phyloP scores from a whole-genome alignment of 2,797 vertebrate species.

The Squalus acanthias region DNA sequence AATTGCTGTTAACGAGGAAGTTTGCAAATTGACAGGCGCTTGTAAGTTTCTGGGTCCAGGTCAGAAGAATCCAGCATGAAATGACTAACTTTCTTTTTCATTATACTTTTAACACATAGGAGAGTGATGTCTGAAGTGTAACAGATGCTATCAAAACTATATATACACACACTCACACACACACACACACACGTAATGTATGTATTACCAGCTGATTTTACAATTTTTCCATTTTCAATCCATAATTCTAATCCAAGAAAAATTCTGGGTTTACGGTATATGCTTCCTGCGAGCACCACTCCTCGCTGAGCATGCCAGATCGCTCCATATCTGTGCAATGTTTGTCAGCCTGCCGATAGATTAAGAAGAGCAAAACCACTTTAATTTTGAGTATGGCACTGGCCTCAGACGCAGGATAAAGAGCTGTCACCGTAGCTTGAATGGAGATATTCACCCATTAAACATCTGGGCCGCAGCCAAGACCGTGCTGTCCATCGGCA shows the following conservation, averaged over 20 bases:
- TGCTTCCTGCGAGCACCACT: background rate
- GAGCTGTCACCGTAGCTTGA: conserved; percentile 54
- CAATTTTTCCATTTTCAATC: background rate
- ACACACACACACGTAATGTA: background rate
- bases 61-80: background rate
- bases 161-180: background rate
- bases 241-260: background rate
- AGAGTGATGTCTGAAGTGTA: no score
- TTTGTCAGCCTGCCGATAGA: background rate
- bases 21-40: background rate
- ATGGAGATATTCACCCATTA: conserved; percentile 61
- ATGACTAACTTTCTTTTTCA: background rate
- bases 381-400: conserved; percentile 52
- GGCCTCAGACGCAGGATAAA: conserved; percentile 55
- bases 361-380: conserved; percentile 60
- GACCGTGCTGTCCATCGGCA: conserved; percentile 51
- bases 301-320: background rate
- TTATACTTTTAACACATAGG: background rate
- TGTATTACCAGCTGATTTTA: background rate
- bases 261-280: background rate
- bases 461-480: conserved; percentile 59
- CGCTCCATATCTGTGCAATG: background rate
- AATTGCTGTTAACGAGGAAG: background rate
- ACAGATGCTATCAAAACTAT: no score
- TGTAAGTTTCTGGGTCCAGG: background rate